Evolutionary conservation across 2,113 vertebrate species (phyloP), one percentile per base, ranked within the genome.

Genomic region (Sula dactylatra): DNA sequence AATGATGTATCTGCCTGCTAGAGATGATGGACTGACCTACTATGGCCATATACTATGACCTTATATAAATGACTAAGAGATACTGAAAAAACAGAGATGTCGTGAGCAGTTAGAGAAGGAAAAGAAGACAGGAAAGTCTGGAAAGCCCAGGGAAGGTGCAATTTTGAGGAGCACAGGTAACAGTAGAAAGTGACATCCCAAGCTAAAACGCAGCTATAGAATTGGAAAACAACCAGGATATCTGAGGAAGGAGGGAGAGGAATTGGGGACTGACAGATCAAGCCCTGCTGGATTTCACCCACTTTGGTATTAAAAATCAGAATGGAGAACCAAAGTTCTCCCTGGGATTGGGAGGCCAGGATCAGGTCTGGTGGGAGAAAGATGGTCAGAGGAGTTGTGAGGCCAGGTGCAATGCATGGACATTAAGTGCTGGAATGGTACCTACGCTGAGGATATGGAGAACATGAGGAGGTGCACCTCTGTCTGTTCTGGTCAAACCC

Each of bases 371-470:
- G 29, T 45, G 42, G 21, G 42, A 74, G 36, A 79, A 83, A 62
- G 34, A 7, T 13, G 11, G 7, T 34, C 36, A 58, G 29, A 78
- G 45, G 15, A 70, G 18, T 74, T 76, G 7, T 32, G 44, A 80
- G 21, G 34, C 25, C 36, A 34, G 13, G 22, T 73, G 54, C 10
- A n/a, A 59, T 14, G 14, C 6, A 29, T 2, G 4, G 42, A 40
- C 1, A 0, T 24, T 62, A 59, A 56, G 24, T 20, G 17, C 29
- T 34, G 56, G 21, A 86, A 47, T 0, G 1, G 25, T 58, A 34
- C 12, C 2, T 15, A 21, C 4, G 49, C 20, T 62, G 29, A 56
- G 13, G 36, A 56, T 59, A 31, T 24, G 5, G 25, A 74, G 40
- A 29, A 55, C 22, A 16, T 40, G 27, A 81, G 26, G 40, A 62